Evolutionary conservation across 2,113 vertebrate genomes (phyloP).

Genomic region (Pomatostomus ruficeps): DNA sequence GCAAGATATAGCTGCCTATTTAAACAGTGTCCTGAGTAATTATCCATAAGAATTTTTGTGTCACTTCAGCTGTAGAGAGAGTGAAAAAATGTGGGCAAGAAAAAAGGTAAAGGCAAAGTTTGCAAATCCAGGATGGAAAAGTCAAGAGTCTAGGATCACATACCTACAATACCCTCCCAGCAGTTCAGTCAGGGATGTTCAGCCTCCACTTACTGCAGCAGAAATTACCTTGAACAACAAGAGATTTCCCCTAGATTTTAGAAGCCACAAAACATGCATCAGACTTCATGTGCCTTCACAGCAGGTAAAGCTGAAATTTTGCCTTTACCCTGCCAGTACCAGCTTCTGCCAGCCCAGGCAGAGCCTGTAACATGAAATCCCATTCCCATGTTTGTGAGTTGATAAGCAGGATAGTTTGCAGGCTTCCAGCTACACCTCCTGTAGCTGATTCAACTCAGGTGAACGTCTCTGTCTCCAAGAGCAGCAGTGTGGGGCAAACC

Average conservation of each 20-base stretch:
- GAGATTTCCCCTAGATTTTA: not conserved
- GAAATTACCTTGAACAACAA: not conserved
- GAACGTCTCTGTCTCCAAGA: not conserved
- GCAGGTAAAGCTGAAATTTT: not conserved
- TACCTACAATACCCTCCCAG: not conserved
- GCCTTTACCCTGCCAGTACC: not conserved
- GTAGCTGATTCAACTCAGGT: not conserved
- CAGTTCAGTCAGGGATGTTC: not conserved
- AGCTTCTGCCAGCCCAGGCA: not conserved
- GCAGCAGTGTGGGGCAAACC: not conserved
- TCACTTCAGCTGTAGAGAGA: not conserved
- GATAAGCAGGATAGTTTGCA: not conserved
- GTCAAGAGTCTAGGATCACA: not conserved
- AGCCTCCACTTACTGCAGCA: not conserved
- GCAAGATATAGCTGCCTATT: not conserved
- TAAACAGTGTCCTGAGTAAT: not conserved
- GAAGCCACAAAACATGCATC: not conserved
- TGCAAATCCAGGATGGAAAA: not conserved
- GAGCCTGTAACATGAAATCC: not conserved
- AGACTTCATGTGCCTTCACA: not conserved
- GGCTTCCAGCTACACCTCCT: not conserved
- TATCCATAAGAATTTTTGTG: not conserved
- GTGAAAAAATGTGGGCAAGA: not conserved
- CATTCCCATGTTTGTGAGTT: not conserved
- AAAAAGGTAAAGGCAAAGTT: not conserved